These are phyloP conservation scores for Mimachlamys varia DNA, from an alignment of 2,888 invertebrate genomes.

Conservation along the genomic window DNA sequence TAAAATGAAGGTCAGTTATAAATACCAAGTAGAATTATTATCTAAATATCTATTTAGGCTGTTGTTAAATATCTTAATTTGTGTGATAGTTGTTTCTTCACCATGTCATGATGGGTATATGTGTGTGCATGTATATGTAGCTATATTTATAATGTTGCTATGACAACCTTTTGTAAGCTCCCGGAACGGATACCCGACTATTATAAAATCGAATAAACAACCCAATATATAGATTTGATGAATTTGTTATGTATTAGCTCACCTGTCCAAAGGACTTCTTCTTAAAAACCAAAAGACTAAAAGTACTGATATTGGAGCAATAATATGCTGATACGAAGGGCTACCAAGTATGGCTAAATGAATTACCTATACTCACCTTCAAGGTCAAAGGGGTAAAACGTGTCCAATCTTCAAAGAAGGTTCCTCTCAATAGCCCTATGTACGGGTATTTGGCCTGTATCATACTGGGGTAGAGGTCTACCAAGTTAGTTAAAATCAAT, in stretches of 20 bases:
- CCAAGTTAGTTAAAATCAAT: too few species aligned
- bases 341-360: too few species aligned
- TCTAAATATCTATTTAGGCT: neutral
- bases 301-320: too few species aligned
- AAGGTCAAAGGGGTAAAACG: too few species aligned
- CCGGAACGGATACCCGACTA: neutral
- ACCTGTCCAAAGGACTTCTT: too few species aligned
- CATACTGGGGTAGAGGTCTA: too few species aligned
- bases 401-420: too few species aligned
- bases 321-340: too few species aligned
- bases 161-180: conserved; percentile 24
- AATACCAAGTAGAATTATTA: neutral
- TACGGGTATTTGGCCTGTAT: too few species aligned
- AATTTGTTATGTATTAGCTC: neutral
- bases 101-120: neutral
- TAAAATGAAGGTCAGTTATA: neutral
- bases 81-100: neutral
- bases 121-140: neutral
- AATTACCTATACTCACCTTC: too few species aligned
- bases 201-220: neutral
- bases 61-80: neutral
- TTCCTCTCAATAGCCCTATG: too few species aligned
- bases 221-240: neutral
- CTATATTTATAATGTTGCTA: conserved; percentile 16
- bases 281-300: too few species aligned